Evolutionary conservation across 2,113 vertebrate species (phyloP).

Genomic region (Pogonocichla stellata): DNA sequence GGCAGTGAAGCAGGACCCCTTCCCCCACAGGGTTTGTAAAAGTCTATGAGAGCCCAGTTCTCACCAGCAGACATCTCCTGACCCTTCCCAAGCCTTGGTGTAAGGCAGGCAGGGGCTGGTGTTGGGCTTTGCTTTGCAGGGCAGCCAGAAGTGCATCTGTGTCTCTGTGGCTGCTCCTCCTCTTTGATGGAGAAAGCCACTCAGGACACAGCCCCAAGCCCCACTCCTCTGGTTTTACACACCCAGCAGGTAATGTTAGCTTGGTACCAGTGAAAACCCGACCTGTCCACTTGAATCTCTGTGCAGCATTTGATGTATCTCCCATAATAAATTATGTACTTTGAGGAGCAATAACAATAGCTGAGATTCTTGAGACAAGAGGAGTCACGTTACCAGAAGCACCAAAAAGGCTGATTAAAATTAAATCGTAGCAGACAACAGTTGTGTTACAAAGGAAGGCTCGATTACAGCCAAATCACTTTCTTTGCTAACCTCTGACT

Average conservation of each 20-base stretch:
- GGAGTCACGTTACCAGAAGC: slow-evolving; percentile 8
- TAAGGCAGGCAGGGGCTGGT: neutral
- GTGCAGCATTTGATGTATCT: neutral
- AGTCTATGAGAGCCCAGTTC: no score
- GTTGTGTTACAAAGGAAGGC: slow-evolving; percentile 49
- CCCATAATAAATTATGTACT: slow-evolving; percentile 35
- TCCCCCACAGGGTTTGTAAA: no score
- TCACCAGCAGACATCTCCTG: neutral
- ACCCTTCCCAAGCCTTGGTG: neutral
- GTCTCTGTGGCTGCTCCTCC: neutral
- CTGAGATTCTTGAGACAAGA: slow-evolving; percentile 36
- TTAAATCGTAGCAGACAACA: slow-evolving; percentile 66
- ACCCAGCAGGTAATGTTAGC: neutral
- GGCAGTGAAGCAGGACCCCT: no score
- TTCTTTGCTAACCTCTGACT: slow-evolving; percentile 66
- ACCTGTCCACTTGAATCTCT: neutral
- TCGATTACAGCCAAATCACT: slow-evolving; percentile 60
- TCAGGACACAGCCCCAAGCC: neutral
- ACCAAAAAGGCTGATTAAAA: slow-evolving; percentile 57
- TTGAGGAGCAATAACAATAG: slow-evolving; percentile 11
- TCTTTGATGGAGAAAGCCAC: neutral
- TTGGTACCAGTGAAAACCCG: neutral
- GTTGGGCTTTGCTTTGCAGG: neutral
- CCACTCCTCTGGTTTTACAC: neutral
- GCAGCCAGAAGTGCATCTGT: neutral